Conservation (phyloP, 64 coral and sea anemone genomes). For the Acropora tenuis region DNA sequence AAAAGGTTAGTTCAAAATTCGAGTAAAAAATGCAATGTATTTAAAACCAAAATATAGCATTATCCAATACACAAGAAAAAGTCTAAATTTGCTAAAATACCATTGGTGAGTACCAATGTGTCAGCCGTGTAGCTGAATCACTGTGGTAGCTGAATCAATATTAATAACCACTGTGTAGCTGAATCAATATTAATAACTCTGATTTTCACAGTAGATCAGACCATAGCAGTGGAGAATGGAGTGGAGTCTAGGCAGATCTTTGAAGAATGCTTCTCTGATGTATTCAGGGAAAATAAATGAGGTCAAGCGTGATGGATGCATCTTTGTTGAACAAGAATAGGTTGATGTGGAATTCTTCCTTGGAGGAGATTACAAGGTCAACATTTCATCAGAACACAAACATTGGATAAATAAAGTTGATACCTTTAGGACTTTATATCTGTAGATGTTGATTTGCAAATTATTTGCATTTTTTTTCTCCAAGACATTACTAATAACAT, state of each 20-base stretch:
- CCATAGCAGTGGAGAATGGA: conserved; percentile 41
- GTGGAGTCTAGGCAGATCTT: conserved; percentile 27
- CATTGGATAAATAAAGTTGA: background rate
- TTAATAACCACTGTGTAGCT: background rate
- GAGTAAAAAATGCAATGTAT: conserved; percentile 7
- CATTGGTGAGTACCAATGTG: background rate
- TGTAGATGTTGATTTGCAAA: background rate
- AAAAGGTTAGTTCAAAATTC: conserved; percentile 54
- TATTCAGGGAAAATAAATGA: conserved; percentile 63
- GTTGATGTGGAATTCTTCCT: conserved; percentile 54
- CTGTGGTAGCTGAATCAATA: too few species aligned
- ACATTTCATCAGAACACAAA: conserved; percentile 10
- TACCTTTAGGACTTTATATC: background rate
- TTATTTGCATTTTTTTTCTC: conserved; percentile 25
- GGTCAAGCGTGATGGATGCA: conserved; percentile 25
- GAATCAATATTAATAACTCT: background rate
- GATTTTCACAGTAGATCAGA: conserved; percentile 53
- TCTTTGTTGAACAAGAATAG: conserved; percentile 33
- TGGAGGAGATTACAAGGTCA: conserved; percentile 62
- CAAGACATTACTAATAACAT: too few species aligned
- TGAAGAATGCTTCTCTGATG: conserved; percentile 25
- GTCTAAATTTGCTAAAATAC: too few species aligned
- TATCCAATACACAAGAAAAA: background rate
- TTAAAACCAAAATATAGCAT: conserved; percentile 1
- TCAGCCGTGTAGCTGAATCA: too few species aligned